A percentile compares a stretch with the other conserved stretches of the same genome.
Conservation (phyloP, 2,797 vertebrate genomes). For the Takifugu rubripes region DNA sequence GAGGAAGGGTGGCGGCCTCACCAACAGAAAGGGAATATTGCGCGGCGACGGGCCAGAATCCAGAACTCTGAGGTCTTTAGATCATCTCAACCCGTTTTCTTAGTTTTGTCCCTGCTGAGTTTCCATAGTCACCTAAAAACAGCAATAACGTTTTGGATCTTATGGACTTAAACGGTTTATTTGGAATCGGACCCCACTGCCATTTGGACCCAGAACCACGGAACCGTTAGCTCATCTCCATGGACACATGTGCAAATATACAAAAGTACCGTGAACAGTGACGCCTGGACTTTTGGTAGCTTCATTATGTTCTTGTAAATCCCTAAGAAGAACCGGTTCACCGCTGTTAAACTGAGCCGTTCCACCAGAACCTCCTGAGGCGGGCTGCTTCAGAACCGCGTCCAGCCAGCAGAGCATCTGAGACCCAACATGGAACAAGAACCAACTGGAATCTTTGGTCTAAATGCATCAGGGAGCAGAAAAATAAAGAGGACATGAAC, state of each 20-base stretch:
- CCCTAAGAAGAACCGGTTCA: slow-evolving; percentile 13
- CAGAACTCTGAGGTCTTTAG: too few relatives aligned
- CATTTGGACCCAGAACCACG: too few relatives aligned
- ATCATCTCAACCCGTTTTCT: neutral
- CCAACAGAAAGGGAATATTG: slow-evolving; percentile 48
- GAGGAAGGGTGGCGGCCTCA: slow-evolving; percentile 12
- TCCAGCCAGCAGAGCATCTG: slow-evolving; percentile 15
- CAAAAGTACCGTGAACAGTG: slow-evolving; percentile 17
- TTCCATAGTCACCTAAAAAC: neutral
- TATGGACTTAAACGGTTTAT: too few relatives aligned
- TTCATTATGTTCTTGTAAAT: slow-evolving; percentile 3
- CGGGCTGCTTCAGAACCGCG: too few relatives aligned
- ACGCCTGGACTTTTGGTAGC: slow-evolving; percentile 24
- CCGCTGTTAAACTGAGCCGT: too few relatives aligned
- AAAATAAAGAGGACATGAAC: slow-evolving; percentile 6
- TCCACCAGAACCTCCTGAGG: too few relatives aligned
- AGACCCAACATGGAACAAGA: slow-evolving; percentile 14
- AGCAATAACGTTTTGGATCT: too few relatives aligned
- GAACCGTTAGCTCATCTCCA: too few relatives aligned
- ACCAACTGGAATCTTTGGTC: slow-evolving; percentile 77
- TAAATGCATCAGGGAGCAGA: slow-evolving; percentile 45
- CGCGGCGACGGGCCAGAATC: slow-evolving; percentile 3
- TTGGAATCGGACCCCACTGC: too few relatives aligned
- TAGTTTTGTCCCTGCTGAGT: neutral
- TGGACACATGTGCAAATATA: slow-evolving; percentile 41